Evolutionary conservation across 2,888 invertebrate species (phyloP).

Genomic region (Stramonita haemastoma): DNA sequence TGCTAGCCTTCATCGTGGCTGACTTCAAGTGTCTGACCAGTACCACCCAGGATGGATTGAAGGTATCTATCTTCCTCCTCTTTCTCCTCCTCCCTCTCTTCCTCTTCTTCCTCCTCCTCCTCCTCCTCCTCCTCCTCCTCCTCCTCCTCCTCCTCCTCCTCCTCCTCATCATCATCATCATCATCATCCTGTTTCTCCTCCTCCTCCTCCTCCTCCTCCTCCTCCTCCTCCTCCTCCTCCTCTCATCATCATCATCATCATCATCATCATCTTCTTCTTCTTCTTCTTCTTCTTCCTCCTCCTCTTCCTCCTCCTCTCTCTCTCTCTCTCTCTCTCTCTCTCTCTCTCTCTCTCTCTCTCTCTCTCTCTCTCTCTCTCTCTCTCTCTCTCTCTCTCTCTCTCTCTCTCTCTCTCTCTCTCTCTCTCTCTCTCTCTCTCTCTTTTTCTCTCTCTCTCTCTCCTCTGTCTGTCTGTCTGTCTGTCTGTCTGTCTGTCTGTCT

Average conservation of each 20-base stretch:
- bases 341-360: no score
- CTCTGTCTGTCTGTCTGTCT: no score
- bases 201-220: not conserved
- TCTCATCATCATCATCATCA: no score
- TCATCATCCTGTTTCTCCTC: conserved; percentile 1
- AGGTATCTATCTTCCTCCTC: conserved; percentile 22
- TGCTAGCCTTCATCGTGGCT: conserved; percentile 75
- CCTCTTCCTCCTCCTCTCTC: not conserved
- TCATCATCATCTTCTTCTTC: not conserved
- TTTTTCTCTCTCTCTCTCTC: no score
- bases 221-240: conserved; percentile 10
- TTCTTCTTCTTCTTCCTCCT: not conserved
- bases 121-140: not conserved
- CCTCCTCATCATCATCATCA: conserved; percentile 16
- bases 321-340: no score
- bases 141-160: not conserved
- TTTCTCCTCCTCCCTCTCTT: not conserved
- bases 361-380: no score
- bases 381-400: no score
- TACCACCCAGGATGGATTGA: not conserved
- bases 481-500: no score
- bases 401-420: no score
- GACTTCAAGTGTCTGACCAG: conserved; percentile 56
- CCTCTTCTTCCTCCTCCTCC: not conserved
- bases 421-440: no score